phyloP scores from a whole-genome alignment of 2,113 vertebrate species.

The Callipepla squamata region DNA sequence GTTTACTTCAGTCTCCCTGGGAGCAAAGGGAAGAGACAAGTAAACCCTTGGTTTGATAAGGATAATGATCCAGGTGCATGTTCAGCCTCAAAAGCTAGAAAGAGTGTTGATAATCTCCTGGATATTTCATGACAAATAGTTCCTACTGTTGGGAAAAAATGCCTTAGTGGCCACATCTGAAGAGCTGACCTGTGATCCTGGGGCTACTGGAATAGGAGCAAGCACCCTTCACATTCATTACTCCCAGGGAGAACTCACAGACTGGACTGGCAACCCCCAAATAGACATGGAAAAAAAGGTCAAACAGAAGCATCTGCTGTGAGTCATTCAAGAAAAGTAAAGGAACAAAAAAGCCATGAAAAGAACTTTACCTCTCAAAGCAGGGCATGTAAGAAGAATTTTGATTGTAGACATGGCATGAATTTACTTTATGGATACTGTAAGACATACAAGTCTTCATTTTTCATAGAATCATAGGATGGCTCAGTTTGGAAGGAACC shows the following conservation, averaged over 20 bases:
- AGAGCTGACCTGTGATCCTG: neutral
- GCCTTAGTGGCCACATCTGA: fast-evolving
- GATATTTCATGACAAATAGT: neutral
- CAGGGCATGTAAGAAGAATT: neutral
- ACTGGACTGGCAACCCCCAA: neutral
- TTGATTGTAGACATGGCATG: neutral
- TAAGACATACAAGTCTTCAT: neutral
- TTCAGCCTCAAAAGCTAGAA: neutral
- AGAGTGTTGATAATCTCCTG: neutral
- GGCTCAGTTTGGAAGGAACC: no score
- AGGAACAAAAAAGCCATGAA: neutral
- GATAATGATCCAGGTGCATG: neutral
- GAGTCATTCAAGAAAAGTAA: neutral
- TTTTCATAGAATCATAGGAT: neutral
- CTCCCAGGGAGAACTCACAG: neutral
- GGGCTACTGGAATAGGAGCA: neutral
- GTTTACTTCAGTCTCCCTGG: neutral
- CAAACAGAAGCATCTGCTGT: neutral
- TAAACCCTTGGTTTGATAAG: neutral
- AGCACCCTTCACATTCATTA: neutral
- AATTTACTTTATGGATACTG: neutral
- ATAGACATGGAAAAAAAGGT: neutral
- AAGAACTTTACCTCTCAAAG: neutral
- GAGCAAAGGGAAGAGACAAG: neutral
- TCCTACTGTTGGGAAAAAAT: neutral